Base-by-base conservation (phyloP, 1,140 invertebrate species). In the Drosophila setifemur region DNA sequence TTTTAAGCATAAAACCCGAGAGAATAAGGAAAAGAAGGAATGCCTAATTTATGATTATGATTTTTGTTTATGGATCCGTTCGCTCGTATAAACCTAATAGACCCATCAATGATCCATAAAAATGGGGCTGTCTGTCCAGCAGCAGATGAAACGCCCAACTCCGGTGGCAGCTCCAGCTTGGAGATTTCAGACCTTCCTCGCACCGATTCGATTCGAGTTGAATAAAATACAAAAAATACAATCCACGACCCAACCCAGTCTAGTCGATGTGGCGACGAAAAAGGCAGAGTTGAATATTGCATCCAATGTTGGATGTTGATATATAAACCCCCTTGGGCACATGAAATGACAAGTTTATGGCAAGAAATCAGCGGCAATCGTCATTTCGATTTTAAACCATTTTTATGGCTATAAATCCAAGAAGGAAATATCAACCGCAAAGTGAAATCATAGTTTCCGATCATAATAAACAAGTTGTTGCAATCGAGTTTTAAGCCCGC, bases 31-130 rank as follows among this genome's bases (percentile, higher is more conserved):
- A 26, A 16, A 9, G 31, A 55, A 25, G 39, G 48, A 69, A 55
- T 69, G 23, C 31, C 55, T 79, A 86, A 85, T 75, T 85, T 85
- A 86, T 86, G 81, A 79, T 75, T 75, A 85, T n/a, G n/a, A n/a
- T 86, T 75, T 79, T 79, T 69, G 75, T 60, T 85, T 85, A 85
- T 85, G 66, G 74, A 83, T 79, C 64, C 81, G 58, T 86, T 74
- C 31, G 60, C 50, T 71, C 74, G 60, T 79, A 85, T 86, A 85
- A 85, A 67, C 71, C 75, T 85, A 86, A 85, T 86, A 79, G 81
- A 79, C 75, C 45, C 81, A 85, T 85, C 79, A 86, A 64, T 85
- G 71, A 47, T 55, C 75, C 52, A 86, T 86, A 86, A 86, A 86
- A 86, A 49, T 78, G 57, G 54, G 61, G 8, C 58, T 83, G 53